Evolutionary conservation across 2,797 vertebrate genomes (phyloP).

Genomic region (Rhincodon typus): DNA sequence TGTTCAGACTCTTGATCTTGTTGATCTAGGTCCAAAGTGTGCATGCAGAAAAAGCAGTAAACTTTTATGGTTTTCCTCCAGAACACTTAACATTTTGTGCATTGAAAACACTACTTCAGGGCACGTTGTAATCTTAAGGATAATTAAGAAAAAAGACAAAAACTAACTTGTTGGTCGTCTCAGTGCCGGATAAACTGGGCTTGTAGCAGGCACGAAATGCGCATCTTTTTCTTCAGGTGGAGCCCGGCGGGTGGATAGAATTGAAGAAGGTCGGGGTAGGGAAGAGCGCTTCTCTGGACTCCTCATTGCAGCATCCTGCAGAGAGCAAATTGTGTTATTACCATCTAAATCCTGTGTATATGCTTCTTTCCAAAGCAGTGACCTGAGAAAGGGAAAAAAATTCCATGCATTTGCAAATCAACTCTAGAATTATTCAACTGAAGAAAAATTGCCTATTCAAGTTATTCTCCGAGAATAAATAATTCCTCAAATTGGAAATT

Average conservation of each 20-base stretch:
- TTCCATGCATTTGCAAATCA: background rate
- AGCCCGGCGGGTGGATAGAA: slow-evolving; percentile 74
- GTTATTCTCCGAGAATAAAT: background rate
- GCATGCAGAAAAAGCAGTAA: background rate
- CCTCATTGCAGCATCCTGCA: slow-evolving; percentile 77
- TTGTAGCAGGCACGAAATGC: slow-evolving; percentile 73
- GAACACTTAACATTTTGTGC: background rate
- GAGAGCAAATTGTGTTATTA: slow-evolving; percentile 39
- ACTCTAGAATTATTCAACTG: background rate
- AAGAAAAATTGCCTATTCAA: background rate
- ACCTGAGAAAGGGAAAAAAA: background rate
- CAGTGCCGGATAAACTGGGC: slow-evolving; percentile 61
- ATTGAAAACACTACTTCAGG: background rate
- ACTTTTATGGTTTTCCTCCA: background rate
- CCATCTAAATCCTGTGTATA: too few relatives aligned
- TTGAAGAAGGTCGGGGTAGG: slow-evolving; percentile 76
- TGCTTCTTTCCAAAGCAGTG: background rate
- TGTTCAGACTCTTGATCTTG: background rate
- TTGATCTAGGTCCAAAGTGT: background rate
- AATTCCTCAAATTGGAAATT: background rate
- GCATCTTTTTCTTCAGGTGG: slow-evolving; percentile 81
- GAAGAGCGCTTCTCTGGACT: slow-evolving; percentile 90
- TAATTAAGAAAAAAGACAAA: background rate
- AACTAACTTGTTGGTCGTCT: slow-evolving; percentile 85
- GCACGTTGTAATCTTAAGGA: background rate